Evolutionary conservation across 2,113 vertebrate species (phyloP).

Genomic region (Phalacrocorax pelagicus): DNA sequence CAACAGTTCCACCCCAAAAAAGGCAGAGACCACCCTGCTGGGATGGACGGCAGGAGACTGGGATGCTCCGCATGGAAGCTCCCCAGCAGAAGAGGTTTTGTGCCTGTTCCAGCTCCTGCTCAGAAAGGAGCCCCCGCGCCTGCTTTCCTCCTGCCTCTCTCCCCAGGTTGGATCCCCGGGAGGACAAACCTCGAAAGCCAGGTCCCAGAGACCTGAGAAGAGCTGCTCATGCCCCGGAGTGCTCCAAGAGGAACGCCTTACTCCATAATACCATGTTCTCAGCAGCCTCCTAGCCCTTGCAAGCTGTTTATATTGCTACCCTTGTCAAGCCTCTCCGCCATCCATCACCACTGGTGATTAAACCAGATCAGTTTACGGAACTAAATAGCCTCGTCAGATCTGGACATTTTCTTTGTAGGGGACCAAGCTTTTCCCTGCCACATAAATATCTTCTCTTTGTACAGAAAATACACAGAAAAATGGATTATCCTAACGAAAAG

Average conservation of each 20-base stretch:
- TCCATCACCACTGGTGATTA: not conserved
- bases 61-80: not conserved
- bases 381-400: not conserved
- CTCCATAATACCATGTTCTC: not conserved
- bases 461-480: not conserved
- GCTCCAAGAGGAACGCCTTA: not conserved
- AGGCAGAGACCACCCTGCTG: not conserved
- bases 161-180: not conserved
- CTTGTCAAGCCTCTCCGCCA: constrained; percentile 5
- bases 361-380: not conserved
- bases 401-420: not conserved
- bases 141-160: not conserved
- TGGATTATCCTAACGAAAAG: not conserved
- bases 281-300: not conserved
- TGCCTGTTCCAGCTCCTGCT: not conserved
- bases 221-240: not conserved
- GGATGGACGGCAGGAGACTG: not conserved
- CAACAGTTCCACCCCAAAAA: not conserved
- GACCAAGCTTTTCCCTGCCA: not conserved
- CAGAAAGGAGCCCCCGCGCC: not conserved
- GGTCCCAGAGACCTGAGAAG: not conserved
- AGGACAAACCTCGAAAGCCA: not conserved
- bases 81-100: not conserved
- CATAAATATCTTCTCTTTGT: not conserved
- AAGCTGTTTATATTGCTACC: not conserved